Conservation (phyloP, 2,113 vertebrate species). For the Syngnathus floridae region DNA sequence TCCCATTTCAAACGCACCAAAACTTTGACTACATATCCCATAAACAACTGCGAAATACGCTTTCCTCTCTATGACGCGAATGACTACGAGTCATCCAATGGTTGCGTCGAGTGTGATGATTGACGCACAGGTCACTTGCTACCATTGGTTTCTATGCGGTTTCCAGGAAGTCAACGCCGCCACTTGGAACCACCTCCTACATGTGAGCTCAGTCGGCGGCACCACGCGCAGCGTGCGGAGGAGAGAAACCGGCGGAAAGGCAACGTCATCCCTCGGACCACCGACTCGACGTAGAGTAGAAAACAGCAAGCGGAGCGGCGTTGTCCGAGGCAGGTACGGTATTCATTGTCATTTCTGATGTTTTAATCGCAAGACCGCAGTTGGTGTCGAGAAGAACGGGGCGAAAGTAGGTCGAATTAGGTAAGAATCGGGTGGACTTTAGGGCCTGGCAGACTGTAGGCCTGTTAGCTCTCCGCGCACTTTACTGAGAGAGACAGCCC, state of each 20-base stretch:
- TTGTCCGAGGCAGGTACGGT: constrained; percentile 69
- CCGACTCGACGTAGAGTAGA: constrained; percentile 54
- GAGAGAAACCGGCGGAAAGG: constrained; percentile 60
- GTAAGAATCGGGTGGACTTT: constrained; percentile 63
- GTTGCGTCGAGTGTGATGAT: constrained; percentile 11
- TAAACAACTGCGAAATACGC: background rate
- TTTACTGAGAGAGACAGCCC: constrained; percentile 43
- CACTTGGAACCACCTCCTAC: constrained; percentile 61
- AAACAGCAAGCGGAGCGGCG: constrained; percentile 64
- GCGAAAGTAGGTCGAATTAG: constrained; percentile 57
- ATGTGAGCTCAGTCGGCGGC: constrained; percentile 61
- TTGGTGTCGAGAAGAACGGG: constrained; percentile 4
- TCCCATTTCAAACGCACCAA: too few relatives aligned
- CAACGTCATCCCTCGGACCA: constrained; percentile 67
- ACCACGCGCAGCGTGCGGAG: constrained; percentile 67
- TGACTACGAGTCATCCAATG: constrained; percentile 34
- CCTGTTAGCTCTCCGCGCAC: constrained; percentile 56
- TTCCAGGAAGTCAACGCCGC: constrained; percentile 70
- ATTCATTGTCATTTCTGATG: background rate
- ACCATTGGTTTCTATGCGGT: constrained; percentile 59
- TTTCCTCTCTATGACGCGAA: background rate
- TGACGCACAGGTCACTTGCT: constrained; percentile 6
- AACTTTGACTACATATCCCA: constrained; percentile 40
- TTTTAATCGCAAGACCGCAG: background rate
- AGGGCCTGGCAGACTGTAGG: constrained; percentile 66